phyloP scores from a whole-genome alignment of 2,113 vertebrate species.

The Seriola dumerili region DNA sequence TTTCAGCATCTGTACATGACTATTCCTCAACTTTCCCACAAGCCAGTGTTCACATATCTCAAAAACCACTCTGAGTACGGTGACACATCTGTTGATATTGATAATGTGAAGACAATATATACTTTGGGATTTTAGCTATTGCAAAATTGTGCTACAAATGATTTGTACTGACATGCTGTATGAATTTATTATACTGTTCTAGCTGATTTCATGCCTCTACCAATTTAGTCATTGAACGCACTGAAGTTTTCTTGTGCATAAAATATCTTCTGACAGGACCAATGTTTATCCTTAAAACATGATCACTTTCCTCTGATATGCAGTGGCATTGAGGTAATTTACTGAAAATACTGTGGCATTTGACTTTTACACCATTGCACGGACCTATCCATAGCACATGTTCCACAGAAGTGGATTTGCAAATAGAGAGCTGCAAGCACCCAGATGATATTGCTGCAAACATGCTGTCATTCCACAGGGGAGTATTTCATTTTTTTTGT shows the following conservation, averaged over 20 bases:
- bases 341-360: neutral
- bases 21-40: neutral
- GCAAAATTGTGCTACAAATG: too few species aligned
- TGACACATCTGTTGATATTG: neutral
- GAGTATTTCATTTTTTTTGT: conserved; percentile 31
- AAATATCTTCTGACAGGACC: neutral
- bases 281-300: neutral
- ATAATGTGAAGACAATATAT: neutral
- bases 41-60: neutral
- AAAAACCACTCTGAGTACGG: neutral
- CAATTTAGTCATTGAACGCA: neutral
- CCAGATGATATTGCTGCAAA: conserved; percentile 41
- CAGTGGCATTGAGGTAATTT: neutral
- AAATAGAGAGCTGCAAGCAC: conserved; percentile 36
- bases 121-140: neutral
- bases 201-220: neutral
- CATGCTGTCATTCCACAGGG: conserved; percentile 62
- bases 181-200: neutral
- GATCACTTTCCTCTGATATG: neutral
- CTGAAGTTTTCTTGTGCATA: neutral
- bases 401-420: conserved; percentile 5
- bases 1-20: neutral
- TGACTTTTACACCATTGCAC: neutral
- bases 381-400: neutral
- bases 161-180: neutral